Evolutionary conservation across 1,140 invertebrate species (phyloP).

Genomic region (Centruroides vittatus): DNA sequence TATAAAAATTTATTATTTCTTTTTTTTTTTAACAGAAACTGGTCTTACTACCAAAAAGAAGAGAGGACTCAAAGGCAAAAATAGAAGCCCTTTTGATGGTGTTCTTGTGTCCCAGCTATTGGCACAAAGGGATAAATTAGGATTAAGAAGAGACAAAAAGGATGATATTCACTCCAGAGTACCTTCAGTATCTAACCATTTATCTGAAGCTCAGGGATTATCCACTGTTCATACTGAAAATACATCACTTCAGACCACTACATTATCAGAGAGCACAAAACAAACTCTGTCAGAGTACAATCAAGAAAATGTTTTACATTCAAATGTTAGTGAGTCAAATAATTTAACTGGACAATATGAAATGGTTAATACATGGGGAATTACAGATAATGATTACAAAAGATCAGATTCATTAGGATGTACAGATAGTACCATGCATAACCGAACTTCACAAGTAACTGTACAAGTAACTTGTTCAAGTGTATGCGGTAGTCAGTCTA

Average conservation of each 20-base stretch:
- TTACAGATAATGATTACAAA: too few species aligned
- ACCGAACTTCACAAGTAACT: too few species aligned
- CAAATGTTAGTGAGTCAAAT: too few species aligned
- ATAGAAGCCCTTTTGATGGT: constrained; percentile 19
- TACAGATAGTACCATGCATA: too few species aligned
- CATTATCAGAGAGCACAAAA: neutral
- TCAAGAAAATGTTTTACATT: too few species aligned
- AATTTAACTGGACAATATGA: too few species aligned
- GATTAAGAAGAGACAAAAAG: constrained; percentile 9
- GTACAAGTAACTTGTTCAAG: too few species aligned
- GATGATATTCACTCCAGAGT: neutral
- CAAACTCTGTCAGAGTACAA: too few species aligned
- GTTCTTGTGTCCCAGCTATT: constrained; percentile 21
- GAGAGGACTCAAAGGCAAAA: constrained; percentile 13
- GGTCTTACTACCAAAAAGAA: constrained; percentile 9
- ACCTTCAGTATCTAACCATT: neutral
- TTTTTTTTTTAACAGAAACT: constrained; percentile 5
- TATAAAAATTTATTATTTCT: neutral
- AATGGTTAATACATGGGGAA: too few species aligned
- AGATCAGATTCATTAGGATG: too few species aligned
- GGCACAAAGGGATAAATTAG: constrained; percentile 19
- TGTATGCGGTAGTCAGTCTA: too few species aligned
- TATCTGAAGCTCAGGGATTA: neutral
- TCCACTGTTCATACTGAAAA: neutral
- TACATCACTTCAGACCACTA: neutral